Evolutionary conservation across 2,797 vertebrate species (phyloP).

Genomic region (Leptoclinus maculatus): DNA sequence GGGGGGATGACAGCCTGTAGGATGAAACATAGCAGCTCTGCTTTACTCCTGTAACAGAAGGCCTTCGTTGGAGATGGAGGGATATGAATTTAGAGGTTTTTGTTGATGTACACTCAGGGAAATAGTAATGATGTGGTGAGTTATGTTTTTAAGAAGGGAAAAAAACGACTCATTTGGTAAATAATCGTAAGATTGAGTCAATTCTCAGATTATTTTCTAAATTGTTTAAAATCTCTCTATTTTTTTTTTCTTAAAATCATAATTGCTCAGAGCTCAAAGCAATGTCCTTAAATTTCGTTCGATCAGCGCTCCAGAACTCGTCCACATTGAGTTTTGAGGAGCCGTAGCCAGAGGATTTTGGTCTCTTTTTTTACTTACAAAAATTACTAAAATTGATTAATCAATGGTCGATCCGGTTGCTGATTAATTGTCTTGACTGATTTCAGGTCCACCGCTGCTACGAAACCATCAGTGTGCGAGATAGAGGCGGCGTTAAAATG

Average conservation of each 20-base stretch:
- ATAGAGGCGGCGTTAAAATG: background rate
- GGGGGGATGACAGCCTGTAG: conserved; percentile 63
- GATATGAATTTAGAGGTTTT: conserved; percentile 8
- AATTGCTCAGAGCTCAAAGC: background rate
- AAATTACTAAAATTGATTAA: background rate
- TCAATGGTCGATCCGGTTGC: background rate
- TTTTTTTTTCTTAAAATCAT: no score
- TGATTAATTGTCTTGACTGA: background rate
- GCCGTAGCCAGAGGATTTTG: background rate
- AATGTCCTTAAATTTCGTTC: background rate
- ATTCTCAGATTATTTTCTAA: background rate
- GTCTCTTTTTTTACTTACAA: background rate
- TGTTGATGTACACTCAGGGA: background rate
- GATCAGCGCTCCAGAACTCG: background rate
- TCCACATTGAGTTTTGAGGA: background rate
- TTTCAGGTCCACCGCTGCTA: background rate
- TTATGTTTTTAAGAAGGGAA: background rate
- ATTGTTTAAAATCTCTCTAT: background rate
- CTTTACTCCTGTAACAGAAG: conserved; percentile 79
- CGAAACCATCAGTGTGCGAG: background rate
- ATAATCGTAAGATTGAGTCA: no score
- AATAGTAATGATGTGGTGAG: background rate
- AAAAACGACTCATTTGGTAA: background rate
- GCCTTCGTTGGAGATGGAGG: conserved; percentile 53
- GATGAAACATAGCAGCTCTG: conserved; percentile 83